phyloP scores from a whole-genome alignment of 2,888 invertebrate genomes.

The Drosophila leonis region DNA sequence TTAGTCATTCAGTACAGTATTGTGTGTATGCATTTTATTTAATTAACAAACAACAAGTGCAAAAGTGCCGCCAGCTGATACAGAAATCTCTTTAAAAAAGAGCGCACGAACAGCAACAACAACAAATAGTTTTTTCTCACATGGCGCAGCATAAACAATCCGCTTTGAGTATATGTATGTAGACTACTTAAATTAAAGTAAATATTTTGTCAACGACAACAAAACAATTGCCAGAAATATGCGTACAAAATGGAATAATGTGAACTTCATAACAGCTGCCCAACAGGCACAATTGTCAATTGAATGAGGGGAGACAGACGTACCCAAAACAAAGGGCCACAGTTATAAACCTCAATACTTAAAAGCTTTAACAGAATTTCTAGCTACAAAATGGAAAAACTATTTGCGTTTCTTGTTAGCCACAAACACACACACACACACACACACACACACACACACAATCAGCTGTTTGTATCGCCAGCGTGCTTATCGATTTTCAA shows the following conservation, averaged over 20 bases:
- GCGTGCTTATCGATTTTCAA: conserved; percentile 69
- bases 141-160: conserved; percentile 7
- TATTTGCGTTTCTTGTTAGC: conserved; percentile 30
- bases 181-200: conserved; percentile 37
- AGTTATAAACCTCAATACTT: conserved; percentile 65
- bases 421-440: neutral
- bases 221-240: conserved; percentile 42
- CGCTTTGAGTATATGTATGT: neutral
- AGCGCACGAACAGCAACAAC: conserved; percentile 8
- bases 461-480: conserved; percentile 59
- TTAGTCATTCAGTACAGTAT: no score
- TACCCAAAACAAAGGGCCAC: conserved; percentile 5
- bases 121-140: neutral
- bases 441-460: conserved; percentile 35
- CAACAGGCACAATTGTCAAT: conserved; percentile 45
- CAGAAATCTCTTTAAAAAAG: neutral
- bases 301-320: conserved; percentile 9
- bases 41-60: conserved; percentile 51
- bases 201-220: conserved; percentile 60
- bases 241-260: conserved; percentile 33
- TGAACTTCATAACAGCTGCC: conserved; percentile 6
- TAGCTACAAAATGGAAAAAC: conserved; percentile 14
- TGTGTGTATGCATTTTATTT: conserved; percentile 48
- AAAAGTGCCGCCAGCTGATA: conserved; percentile 18
- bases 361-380: conserved; percentile 31